Percentiles rank a stretch among this genome's conserved stretches.
Evolutionary conservation across 1,140 invertebrate genomes (phyloP).

Genomic region (Nebria ingens): DNA sequence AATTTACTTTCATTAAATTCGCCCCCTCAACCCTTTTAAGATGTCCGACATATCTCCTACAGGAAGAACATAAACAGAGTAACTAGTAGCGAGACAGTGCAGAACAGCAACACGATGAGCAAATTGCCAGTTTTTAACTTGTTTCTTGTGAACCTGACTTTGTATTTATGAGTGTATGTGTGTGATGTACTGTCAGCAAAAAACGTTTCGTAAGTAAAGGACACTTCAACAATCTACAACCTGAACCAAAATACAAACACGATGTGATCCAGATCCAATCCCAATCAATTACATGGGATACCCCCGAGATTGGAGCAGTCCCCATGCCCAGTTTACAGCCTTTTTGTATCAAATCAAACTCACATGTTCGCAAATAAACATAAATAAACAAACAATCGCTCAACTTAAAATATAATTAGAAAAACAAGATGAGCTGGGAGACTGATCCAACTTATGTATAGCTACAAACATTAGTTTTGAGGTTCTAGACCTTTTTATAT

Average conservation of each 20-base stretch:
- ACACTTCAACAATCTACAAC: slow-evolving; percentile 7
- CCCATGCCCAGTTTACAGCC: no score
- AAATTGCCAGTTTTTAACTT: slow-evolving; percentile 13
- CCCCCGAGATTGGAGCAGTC: no score
- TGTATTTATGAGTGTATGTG: not conserved
- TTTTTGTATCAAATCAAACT: no score
- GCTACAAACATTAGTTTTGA: no score
- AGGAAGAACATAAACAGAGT: slow-evolving; percentile 7
- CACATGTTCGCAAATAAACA: no score
- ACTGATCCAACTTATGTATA: no score
- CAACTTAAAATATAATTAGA: no score
- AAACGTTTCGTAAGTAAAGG: not conserved
- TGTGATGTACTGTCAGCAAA: slow-evolving; percentile 8
- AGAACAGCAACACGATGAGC: slow-evolving; percentile 10
- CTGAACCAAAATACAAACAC: slow-evolving; percentile 5
- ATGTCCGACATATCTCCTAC: not conserved
- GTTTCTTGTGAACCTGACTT: no score
- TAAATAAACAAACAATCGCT: no score
- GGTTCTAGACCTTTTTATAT: no score
- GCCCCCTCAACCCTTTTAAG: slow-evolving; percentile 7
- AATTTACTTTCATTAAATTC: slow-evolving; percentile 16
- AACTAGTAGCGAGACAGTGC: not conserved
- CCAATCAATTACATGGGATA: no score
- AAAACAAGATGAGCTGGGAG: no score
- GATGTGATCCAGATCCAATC: not conserved